These are phyloP conservation scores for Pelvicachromis taeniatus DNA, from an alignment of 2,113 vertebrate genomes.

Conservation along the genomic window DNA sequence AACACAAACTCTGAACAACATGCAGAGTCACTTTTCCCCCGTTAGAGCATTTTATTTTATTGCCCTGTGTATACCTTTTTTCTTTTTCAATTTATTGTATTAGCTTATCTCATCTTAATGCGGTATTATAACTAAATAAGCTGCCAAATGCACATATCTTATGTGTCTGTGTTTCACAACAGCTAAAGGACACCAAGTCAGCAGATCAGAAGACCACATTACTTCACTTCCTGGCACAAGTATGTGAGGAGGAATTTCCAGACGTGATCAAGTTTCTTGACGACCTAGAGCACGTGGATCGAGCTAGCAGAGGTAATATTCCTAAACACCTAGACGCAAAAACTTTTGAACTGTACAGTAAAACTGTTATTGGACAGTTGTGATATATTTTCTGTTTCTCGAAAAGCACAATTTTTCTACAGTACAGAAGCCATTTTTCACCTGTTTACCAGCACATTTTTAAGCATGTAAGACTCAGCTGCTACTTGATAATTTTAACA, in stretches of 20 bases:
- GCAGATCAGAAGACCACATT: constrained; percentile 91
- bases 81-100: background rate
- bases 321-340: background rate
- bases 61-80: background rate
- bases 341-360: background rate
- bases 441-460: background rate
- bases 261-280: constrained; percentile 84
- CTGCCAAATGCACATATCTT: background rate
- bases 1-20: background rate
- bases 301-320: constrained; percentile 85
- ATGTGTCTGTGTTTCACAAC: background rate
- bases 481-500: background rate
- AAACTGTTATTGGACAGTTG: background rate
- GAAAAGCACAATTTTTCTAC: background rate
- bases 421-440: background rate
- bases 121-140: background rate
- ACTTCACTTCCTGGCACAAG: constrained; percentile 89
- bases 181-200: constrained; percentile 95
- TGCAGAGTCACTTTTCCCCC: background rate
- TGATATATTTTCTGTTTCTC: background rate
- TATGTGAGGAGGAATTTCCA: constrained; percentile 88
- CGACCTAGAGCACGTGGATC: constrained; percentile 89
- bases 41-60: background rate
- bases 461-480: background rate
- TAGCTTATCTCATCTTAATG: background rate